Evolutionary conservation across 1,140 invertebrate species (phyloP), one percentile per base, ranked within the genome.

Genomic region (Araneus ventricosus): DNA sequence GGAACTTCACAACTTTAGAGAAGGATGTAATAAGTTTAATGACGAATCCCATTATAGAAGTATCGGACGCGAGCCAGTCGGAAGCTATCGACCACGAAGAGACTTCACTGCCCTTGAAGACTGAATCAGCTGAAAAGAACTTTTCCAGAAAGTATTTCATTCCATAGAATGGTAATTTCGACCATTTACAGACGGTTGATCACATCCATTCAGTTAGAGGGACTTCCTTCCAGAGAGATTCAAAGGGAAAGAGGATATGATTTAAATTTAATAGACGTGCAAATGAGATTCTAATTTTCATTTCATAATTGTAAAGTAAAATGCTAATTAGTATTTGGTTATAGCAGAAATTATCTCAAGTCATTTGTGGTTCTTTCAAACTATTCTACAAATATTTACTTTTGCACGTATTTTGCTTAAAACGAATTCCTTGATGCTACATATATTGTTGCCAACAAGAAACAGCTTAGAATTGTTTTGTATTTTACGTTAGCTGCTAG

Each of bases 161-260:
- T 52, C n/a, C 82, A 84, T 27, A 45, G 52, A 84, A 52, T 84
- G 41, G 27, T 27, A 84, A 84, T 84, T 84, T 84, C 41, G 7
- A 3, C 8, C 41, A 84, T 30, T 84, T 84, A 57, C 82, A 84
- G 27, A 34, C 24, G 82, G 14, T 8, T 57, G 30, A 17, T 37
- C 14, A 0, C 70, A 75, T 75, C 70, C n/a, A 75, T 75, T 75
- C 37, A 30, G 34, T 84, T 84, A n/a, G 1, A 2, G n/a, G 27
- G 17, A 4, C 30, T 80, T 41, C 41, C 10, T 22, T 27, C 4
- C 41, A 27, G 52, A 27, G 7, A 57, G 30, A 41, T 52, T 84
- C 82, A 84, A 84, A 84, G 45, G 41, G 2, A 52, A 27, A 8
- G 8, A 17, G 82, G 24, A 57, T 52, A 17, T 30, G 45, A 57